Evolutionary conservation across 2,113 vertebrate genomes (phyloP), one percentile per base, ranked within the genome.

Genomic region (Eclectus roratus): DNA sequence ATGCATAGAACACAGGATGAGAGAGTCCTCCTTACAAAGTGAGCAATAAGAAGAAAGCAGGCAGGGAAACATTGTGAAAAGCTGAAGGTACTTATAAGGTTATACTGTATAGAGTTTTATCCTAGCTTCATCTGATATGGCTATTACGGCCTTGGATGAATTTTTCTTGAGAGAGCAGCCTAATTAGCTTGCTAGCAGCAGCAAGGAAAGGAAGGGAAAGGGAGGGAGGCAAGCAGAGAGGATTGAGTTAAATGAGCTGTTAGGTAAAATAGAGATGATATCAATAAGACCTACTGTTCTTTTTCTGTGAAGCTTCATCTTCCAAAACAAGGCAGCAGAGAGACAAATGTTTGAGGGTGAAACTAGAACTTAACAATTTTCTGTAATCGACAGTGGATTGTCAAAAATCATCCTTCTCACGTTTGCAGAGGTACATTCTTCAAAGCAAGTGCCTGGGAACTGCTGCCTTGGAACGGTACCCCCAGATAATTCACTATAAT

Each of bases 111-210:
- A 84, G 86, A 90, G 47, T 89, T 96, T 95, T 97, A 94, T 96
- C 87, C 78, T 92, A 78, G 47, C 64, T 93, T 95, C 87, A 95
- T 96, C 95, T 95, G 88, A 96, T 95, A 95, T 46, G 85, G 76
- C 82, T 91, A 81, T 81, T 91, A 91, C 7, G 47, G 92, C 81
- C 83, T 83, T 90, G 91, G 73, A 94, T 72, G 43, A 80, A 74
- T 97, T 97, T 97, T 97, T 97, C 97, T 97, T 94, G 70, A 95
- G 92, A 52, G 72, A 96, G 49, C 56, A 97, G 93, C 91, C 71
- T 97, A 97, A 97, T 97, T 95, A 97, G 72, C 80, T 91, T 85
- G 86, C 80, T 78, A 96, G 89, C 70, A 94, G 84, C 44, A 96
- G 78, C 47, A 33, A 64, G 10, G 72, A 94, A 91, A 63, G 82